Base-by-base conservation (phyloP, 2,113 vertebrate genomes). In the Mustela nigripes region DNA sequence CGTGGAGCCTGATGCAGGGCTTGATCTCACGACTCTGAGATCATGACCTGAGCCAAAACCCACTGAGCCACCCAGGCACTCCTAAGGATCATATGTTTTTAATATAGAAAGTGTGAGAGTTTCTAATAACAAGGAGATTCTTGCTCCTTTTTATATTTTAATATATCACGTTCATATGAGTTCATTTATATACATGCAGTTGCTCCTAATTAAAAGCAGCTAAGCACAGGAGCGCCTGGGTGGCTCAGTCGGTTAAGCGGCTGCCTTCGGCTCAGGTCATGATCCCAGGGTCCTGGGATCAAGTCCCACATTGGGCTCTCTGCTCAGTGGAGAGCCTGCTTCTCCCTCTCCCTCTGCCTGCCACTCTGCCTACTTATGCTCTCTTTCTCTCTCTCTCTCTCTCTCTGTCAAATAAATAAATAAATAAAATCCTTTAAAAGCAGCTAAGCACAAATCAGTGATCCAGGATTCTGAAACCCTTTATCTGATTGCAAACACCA, bases 171-270 rank as follows among this genome's bases (percentile, higher is more conserved):
- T 67, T 93, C 56, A 18, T 4, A 2, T 62, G 58, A 53, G 71
- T 14, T 56, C 39, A 58, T 65, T 74, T 88, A 91, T 63, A 42
- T 58, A 88, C 89, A 48, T 96, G 39, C 15, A 56, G 1, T 91
- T 93, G 53, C 22, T 76, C n/a, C 31, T 88, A 71, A 73, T 74
- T 93, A 80, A 91, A 83, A 89, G 24, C 21, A 89, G 26, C 71
- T 36, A 45, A 53, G n/a, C 74, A 84, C 50, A n/a, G 45, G 45
- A 9, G 45, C 9, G 45, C 45, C 45, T 48, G 45, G 45, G 45
- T 48, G 45, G 45, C 45, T 48, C 45, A 48, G 45, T 48, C 45
- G 10, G 45, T 48, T 48, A 48, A 11, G 45, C 10, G 45, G 45
- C 45, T 48, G 45, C 45, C 45, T 48, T 48, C 10, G 10, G 45